Evolutionary conservation across 2,888 invertebrate genomes (phyloP).

Genomic region (Halictus quadricinctus): DNA sequence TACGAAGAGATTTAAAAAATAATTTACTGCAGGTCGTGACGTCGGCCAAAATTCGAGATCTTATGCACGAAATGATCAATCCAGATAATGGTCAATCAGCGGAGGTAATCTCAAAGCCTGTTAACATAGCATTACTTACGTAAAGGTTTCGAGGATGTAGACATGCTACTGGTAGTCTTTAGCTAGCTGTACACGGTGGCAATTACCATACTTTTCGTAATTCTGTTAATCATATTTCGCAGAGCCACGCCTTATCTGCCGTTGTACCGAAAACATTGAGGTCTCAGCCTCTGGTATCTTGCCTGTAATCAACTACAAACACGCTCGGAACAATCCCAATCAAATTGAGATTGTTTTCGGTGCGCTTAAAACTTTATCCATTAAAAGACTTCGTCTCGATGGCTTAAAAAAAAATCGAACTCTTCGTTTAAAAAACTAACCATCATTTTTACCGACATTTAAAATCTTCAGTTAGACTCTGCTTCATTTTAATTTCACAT

Average conservation of each 20-base stretch:
- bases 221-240: conserved; percentile 12
- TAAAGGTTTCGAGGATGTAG: conserved; percentile 35
- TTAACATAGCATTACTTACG: conserved; percentile 35
- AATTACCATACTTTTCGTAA: conserved; percentile 30
- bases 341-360: background rate
- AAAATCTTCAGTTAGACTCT: background rate
- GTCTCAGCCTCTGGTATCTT: conserved; percentile 2
- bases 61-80: background rate
- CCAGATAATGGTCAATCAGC: conserved; percentile 12
- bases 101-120: conserved; percentile 34
- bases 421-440: background rate
- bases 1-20: background rate
- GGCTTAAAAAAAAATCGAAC: background rate
- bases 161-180: background rate
- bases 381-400: background rate
- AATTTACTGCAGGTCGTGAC: background rate
- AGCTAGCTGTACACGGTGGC: background rate
- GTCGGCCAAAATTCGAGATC: background rate
- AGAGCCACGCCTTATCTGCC: conserved; percentile 13
- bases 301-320: background rate
- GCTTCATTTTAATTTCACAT: background rate
- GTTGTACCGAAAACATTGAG: conserved; percentile 1
- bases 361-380: background rate
- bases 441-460: background rate
- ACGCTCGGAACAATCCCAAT: background rate